Base-by-base conservation (phyloP, 2,797 vertebrate genomes). In the Centropyge bicolor region DNA sequence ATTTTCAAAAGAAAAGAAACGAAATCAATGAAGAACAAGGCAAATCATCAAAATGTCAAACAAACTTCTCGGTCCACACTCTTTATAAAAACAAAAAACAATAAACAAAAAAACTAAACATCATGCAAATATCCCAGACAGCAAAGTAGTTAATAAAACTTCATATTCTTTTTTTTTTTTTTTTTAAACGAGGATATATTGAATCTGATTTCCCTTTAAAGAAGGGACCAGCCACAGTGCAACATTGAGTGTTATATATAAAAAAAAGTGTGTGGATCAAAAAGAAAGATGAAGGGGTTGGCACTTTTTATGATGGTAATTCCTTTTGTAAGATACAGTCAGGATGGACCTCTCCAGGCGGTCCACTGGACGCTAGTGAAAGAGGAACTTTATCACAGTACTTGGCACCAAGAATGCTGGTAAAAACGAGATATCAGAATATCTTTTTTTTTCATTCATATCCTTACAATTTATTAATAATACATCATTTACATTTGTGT, bases 331-430 rank as follows among this genome's bases (percentile, higher is more conserved):
- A 90, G 90, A 94, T 94, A 91, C 86, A 94, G 92, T 95, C 93
- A 92, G 90, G 90, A 86, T 80, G 86, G 86, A 91, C 90, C 92
- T 91, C 92, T 92, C 85, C 76, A 66, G 91, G 87, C 89, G 22
- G 83, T 93, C 94, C 94, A 90, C 83, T 89, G 90, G 92, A 93
- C 91, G 87, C 86, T 90, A 91, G 86, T 73, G 83, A 90, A 88
- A 94, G 92, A 92, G 91, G 93, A 94, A 78, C 92, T 91, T 95
- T 91, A 93, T 95, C 95, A 96, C 95, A 96, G 95, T 95, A 95
- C 95, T 96, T 96, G 95, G 95, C 95, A 95, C 93, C 95, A 95
- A 95, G 94, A 96, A 96, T 96, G 95, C 95, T 96, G 95, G 95
- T 96, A 95, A 95, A 96, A 96, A 96, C 90, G 91, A 95, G 93